Evolutionary conservation across 2,888 invertebrate genomes (phyloP), one percentile per base, ranked within the genome.

Genomic region (Zaprionus lineosus): DNA sequence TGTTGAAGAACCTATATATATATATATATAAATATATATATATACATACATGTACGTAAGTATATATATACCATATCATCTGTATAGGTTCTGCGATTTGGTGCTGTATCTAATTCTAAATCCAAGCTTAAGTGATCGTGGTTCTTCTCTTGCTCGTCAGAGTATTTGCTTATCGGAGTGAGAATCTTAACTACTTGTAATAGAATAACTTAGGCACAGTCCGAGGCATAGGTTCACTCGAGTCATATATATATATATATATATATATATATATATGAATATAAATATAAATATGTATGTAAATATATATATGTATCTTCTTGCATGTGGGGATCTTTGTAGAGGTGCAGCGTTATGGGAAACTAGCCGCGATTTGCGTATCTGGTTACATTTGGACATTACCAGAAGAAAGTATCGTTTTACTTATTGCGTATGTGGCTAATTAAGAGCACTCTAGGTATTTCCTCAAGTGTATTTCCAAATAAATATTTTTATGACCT

Each of bases 101-200:
- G 60, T 53, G 53, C 50, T 60, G 26, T 19, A 8, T 48, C 4
- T 19, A 33, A 26, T 34, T 57, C 39, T 44, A 29, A 15, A 18
- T 26, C 7, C n/a, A 14, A 14, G 12, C 50, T 16, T 47, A 16
- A 24, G 18, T 47, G 65, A 51, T 51, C 51, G 41, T 55, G 56
- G 60, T 33, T 44, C 15, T 41, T 48, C 29, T 43, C 12, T 28
- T 12, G 28, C 26, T 21, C 31, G 46, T 41, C 47, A 62, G 62
- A 44, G 62, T 62, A 62, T 62, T 48, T 41, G 15, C 59, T 43
- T 44, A 47, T 41, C 50, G 63, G 56, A 12, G 41, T 61, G 61
- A 12, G 21, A 24, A 56, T 29, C 39, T 68, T 63, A 63, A 67
- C 69, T 67, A 47, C 47, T 48, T 51, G 47, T 34, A 46, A 60